These are phyloP conservation scores for Serripes groenlandicus DNA, from an alignment of 2,888 invertebrate species.

Conservation along the genomic window DNA sequence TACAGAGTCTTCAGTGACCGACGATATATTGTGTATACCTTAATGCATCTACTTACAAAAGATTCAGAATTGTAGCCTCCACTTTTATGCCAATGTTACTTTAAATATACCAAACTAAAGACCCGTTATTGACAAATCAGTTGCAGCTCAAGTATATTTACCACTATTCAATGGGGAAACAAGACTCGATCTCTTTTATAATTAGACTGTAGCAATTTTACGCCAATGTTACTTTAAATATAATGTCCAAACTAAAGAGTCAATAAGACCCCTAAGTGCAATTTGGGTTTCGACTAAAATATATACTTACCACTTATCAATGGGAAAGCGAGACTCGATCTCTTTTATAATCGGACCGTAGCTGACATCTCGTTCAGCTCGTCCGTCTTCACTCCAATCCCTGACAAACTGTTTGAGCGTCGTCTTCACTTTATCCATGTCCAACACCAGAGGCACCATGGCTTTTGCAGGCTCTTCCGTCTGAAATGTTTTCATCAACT, in stretches of 20 bases:
- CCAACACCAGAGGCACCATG: constrained; percentile 83
- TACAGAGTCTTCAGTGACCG: too few species aligned
- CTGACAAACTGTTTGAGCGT: constrained; percentile 98
- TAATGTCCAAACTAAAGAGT: too few species aligned
- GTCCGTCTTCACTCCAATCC: constrained; percentile 97
- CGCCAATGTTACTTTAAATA: too few species aligned
- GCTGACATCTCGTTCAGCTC: constrained; percentile 93
- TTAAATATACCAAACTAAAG: too few species aligned
- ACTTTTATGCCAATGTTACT: too few species aligned
- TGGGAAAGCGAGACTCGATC: constrained; percentile 91
- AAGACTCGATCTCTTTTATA: constrained; percentile 92
- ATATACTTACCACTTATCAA: constrained; percentile 78
- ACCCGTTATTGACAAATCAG: too few species aligned
- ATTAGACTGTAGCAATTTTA: constrained; percentile 97
- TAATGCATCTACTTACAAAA: too few species aligned
- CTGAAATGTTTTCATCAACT: too few species aligned
- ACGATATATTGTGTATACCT: too few species aligned
- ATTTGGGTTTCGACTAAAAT: not conserved
- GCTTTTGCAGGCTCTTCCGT: constrained; percentile 40
- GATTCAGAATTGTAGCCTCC: too few species aligned
- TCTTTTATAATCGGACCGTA: constrained; percentile 96
- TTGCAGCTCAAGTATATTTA: constrained; percentile 48
- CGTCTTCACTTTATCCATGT: constrained; percentile 95
- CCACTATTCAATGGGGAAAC: constrained; percentile 89
- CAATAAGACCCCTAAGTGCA: too few species aligned